phyloP scores from a whole-genome alignment of 1,140 invertebrate genomes.

The Heliconius melpomene region DNA sequence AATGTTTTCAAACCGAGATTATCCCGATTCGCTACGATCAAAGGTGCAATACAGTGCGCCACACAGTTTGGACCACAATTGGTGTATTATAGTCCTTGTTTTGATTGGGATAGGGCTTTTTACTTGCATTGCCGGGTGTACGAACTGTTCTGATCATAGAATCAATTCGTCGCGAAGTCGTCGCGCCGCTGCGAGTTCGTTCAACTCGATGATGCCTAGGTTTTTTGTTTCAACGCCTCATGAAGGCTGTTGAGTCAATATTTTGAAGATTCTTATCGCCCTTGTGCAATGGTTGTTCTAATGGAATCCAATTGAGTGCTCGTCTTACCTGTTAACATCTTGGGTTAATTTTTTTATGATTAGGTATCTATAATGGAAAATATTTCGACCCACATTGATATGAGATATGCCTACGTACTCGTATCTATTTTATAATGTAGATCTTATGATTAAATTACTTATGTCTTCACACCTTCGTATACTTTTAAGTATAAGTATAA shows the following conservation, averaged over 20 bases:
- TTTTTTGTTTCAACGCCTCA: constrained; percentile 40
- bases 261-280: constrained; percentile 35
- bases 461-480: background rate
- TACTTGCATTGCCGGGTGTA: constrained; percentile 24
- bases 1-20: constrained; percentile 42
- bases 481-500: no score
- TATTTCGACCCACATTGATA: constrained; percentile 10
- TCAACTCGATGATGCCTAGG: constrained; percentile 41
- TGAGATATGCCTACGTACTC: constrained; percentile 2
- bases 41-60: constrained; percentile 40
- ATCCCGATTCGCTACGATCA: constrained; percentile 52
- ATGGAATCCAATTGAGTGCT: constrained; percentile 25
- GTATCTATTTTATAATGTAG: constrained; percentile 3
- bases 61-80: background rate
- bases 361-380: constrained; percentile 11
- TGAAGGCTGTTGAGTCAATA: constrained; percentile 40
- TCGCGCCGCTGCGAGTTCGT: constrained; percentile 42
- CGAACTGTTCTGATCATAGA: constrained; percentile 48
- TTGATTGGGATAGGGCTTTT: background rate
- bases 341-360: constrained; percentile 1
- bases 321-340: constrained; percentile 15
- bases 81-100: constrained; percentile 19
- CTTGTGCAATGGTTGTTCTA: constrained; percentile 30
- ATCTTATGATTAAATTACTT: background rate
- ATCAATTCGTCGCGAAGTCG: constrained; percentile 54